Evolutionary conservation across 2,888 invertebrate species (phyloP), one percentile per base, ranked within the genome.

Genomic region (Phanerotoma sp.): DNA sequence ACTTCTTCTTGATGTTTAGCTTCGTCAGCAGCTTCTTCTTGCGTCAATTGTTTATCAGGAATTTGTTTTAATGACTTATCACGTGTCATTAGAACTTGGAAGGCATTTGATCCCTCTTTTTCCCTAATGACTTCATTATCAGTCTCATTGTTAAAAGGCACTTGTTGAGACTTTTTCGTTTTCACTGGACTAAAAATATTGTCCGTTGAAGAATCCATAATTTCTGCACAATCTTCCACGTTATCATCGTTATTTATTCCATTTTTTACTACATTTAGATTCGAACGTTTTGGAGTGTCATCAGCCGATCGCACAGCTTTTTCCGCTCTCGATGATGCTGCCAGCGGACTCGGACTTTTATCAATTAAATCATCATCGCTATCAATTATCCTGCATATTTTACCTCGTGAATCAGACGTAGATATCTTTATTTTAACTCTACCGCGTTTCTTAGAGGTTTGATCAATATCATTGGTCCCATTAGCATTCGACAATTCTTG

Each of bases 351-450:
- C 3, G 66, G 66, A 2, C 66, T 72, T 57, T 70, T 69, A 47
- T 71, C 66, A 9, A 70, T 59, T 28, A 66, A 53, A 35, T 71
- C 69, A 35, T 52, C 62, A 3, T 60, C 63, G 25, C 46, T 70
- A 2, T 71, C 64, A 18, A 71, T 16, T 15, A 68, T 68, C 38
- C 71, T 51, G 32, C 69, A 72, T 15, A 62, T 41, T 7, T 52
- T 62, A 4, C 52, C 61, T 0, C 57, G 57, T 0, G 52, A 46
- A 18, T 51, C 61, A 2, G 38, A 61, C 13, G 58, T 58, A 2
- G 66, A 62, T 63, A 71, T 70, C 56, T 65, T 69, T 9, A 71
- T 67, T 54, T 68, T 71, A 4, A 69, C 65, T 20, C 68, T 62
- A 33, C 63, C 63, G 48, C 67, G 65, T 61, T 71, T 72, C 33